Evolutionary conservation across 2,888 invertebrate genomes (phyloP).

Genomic region (Aricia artaxerxes): DNA sequence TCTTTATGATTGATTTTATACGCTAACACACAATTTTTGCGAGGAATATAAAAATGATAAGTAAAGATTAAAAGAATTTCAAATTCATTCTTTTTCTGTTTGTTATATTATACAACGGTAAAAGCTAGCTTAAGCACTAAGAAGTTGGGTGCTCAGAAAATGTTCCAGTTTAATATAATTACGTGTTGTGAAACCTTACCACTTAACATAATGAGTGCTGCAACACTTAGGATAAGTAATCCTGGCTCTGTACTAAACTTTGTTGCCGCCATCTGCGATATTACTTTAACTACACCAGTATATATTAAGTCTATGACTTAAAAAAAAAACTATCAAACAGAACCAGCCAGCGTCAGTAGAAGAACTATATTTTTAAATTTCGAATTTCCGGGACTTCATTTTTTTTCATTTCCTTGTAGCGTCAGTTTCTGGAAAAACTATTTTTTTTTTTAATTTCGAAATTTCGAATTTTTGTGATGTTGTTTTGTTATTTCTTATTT

Average conservation of each 20-base stretch:
- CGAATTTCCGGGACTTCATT: background rate
- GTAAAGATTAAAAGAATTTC: too few species aligned
- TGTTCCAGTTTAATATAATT: constrained; percentile 17
- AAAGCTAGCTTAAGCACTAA: background rate
- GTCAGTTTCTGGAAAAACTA: background rate
- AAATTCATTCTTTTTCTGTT: background rate
- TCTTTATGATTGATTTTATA: too few species aligned
- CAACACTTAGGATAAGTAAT: constrained; percentile 50
- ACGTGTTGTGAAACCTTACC: constrained; percentile 53
- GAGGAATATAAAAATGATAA: too few species aligned
- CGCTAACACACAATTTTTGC: too few species aligned
- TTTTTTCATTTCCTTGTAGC: background rate
- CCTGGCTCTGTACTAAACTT: constrained; percentile 50
- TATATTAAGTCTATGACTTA: background rate
- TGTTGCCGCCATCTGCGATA: constrained; percentile 41
- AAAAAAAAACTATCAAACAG: background rate
- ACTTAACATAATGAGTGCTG: constrained; percentile 66
- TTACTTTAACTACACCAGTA: background rate
- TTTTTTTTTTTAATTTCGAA: background rate
- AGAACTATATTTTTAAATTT: background rate
- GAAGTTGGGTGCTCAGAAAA: constrained; percentile 13
- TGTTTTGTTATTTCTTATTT: constrained; percentile 22
- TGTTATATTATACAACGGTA: background rate
- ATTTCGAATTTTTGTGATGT: background rate
- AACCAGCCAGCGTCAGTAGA: constrained; percentile 3